phyloP scores from a whole-genome alignment of 2,888 invertebrate species.

The Spatulosminthurus flaviceps region DNA sequence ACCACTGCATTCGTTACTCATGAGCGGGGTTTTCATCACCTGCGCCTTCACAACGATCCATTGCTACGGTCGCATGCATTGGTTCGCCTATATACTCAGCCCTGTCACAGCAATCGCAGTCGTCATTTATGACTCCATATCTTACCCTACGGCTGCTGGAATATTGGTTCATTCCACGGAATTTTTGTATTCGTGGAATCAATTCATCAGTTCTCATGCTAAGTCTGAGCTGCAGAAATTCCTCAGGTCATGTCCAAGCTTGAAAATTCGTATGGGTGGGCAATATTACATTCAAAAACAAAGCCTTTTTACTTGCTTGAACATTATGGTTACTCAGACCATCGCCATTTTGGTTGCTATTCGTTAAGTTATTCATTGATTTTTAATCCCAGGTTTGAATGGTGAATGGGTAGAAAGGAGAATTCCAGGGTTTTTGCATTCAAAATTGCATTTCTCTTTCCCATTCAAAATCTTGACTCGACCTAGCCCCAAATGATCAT shows the following conservation, averaged over 20 bases:
- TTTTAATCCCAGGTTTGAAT: too few relatives aligned
- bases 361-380: too few relatives aligned
- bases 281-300: neutral
- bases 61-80: neutral
- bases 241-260: neutral
- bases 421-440: too few relatives aligned
- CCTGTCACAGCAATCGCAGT: neutral
- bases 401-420: too few relatives aligned
- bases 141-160: slow-evolving; percentile 1
- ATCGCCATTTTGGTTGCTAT: neutral
- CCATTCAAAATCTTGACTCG: too few relatives aligned
- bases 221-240: neutral
- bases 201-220: neutral
- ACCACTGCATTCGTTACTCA: neutral
- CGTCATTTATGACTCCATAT: neutral
- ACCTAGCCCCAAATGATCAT: too few relatives aligned
- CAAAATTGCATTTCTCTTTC: too few relatives aligned
- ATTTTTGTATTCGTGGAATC: neutral
- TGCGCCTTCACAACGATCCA: neutral
- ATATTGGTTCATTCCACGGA: neutral
- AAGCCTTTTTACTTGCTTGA: neutral
- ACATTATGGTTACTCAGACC: slow-evolving; percentile 14
- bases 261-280: neutral
- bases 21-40: neutral
- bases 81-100: slow-evolving; percentile 9